phyloP scores from a whole-genome alignment of 2,113 vertebrate genomes.

The Alectura lathami region DNA sequence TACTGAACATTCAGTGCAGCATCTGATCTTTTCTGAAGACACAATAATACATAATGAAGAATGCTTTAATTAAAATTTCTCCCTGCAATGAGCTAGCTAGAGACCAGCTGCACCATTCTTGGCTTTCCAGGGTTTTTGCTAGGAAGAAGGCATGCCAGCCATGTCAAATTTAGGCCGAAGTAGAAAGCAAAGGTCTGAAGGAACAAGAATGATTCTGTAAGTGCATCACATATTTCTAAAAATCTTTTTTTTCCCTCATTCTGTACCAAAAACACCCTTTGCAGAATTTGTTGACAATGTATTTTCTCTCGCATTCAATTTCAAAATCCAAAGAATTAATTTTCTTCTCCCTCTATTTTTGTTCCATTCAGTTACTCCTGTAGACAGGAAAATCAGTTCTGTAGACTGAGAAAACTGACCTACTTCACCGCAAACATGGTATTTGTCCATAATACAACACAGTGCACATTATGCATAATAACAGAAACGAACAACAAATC shows the following conservation, averaged over 20 bases:
- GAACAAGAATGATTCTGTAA: background rate
- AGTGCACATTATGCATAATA: background rate
- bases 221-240: background rate
- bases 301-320: background rate
- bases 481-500: background rate
- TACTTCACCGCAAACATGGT: background rate
- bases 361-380: background rate
- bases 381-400: background rate
- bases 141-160: background rate
- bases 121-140: background rate
- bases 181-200: background rate
- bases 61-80: background rate
- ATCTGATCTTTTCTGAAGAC: background rate
- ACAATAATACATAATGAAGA: background rate
- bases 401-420: background rate
- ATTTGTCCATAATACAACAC: background rate
- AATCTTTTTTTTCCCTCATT: background rate
- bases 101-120: background rate
- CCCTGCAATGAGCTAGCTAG: background rate
- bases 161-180: background rate
- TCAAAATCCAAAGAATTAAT: background rate
- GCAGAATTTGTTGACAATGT: background rate
- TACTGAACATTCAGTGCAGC: background rate
- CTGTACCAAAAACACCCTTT: background rate
- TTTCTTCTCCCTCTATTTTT: background rate